phyloP scores from a whole-genome alignment of 2,888 invertebrate species.

The Myathropa florea region DNA sequence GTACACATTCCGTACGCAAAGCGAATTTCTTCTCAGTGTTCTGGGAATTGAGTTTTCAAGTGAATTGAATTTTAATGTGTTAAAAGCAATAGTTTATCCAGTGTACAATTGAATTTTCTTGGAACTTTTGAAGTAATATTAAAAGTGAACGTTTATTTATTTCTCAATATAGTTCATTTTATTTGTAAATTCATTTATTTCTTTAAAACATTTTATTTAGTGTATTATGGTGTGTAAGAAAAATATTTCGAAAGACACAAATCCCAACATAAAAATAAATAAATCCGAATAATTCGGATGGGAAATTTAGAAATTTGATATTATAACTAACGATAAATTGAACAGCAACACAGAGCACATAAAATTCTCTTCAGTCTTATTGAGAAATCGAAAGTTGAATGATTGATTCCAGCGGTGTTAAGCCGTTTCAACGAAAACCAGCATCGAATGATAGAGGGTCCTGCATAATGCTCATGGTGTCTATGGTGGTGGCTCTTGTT shows the following conservation, averaged over 20 bases:
- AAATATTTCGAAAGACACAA: too few relatives aligned
- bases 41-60: neutral
- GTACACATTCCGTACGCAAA: slow-evolving; percentile 13
- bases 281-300: neutral
- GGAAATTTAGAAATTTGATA: too few relatives aligned
- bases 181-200: neutral
- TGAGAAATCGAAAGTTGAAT: neutral
- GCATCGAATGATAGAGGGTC: slow-evolving; percentile 7
- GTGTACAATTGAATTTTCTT: slow-evolving; percentile 5
- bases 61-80: neutral
- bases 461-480: neutral
- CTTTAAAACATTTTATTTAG: neutral
- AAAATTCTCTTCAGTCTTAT: slow-evolving; percentile 3
- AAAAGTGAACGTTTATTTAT: neutral
- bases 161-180: neutral
- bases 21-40: slow-evolving; percentile 12
- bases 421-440: slow-evolving; percentile 12
- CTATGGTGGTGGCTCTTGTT: neutral
- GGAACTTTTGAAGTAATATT: slow-evolving; percentile 2
- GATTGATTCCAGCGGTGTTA: slow-evolving; percentile 15
- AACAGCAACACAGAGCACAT: neutral
- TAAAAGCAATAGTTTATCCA: slow-evolving; percentile 1
- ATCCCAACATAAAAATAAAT: too few relatives aligned
- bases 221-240: neutral
- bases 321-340: neutral